These are phyloP conservation scores for Zosterops borbonicus DNA, from an alignment of 2,113 vertebrate genomes.

Conservation along the genomic window DNA sequence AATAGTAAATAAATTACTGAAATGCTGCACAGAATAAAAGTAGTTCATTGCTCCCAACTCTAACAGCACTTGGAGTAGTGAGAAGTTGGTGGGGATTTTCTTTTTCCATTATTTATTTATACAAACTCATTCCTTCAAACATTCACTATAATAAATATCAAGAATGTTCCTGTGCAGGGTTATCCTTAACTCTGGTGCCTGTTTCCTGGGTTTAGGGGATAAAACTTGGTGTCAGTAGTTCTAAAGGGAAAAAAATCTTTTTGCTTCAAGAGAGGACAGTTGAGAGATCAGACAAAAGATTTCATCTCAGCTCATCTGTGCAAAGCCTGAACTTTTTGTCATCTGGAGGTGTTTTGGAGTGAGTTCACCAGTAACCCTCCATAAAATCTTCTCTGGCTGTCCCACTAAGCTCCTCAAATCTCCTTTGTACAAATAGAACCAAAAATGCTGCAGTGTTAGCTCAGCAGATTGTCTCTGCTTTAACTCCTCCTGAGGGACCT, in stretches of 20 bases:
- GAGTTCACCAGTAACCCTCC: background rate
- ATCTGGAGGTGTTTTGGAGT: background rate
- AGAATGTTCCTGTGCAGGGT: background rate
- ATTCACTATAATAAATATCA: background rate
- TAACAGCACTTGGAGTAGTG: fast-evolving
- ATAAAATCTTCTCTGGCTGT: background rate
- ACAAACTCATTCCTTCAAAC: background rate
- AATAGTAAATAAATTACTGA: background rate
- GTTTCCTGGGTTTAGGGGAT: background rate
- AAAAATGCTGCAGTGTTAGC: background rate
- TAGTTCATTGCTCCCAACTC: background rate
- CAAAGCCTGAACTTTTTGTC: background rate
- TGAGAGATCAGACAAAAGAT: background rate
- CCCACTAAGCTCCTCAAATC: background rate
- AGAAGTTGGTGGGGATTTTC: background rate
- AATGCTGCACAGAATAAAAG: background rate
- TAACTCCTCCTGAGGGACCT: background rate
- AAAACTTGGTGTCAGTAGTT: background rate
- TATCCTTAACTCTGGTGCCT: background rate
- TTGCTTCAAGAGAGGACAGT: background rate
- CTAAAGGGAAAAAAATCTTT: background rate
- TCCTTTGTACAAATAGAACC: background rate
- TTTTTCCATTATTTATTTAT: background rate
- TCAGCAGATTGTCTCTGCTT: background rate
- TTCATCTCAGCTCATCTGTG: background rate